A percentile compares a stretch with the other conserved stretches of the same genome.
Evolutionary conservation across 2,797 vertebrate genomes (phyloP).

Genomic region (Platalea minor): DNA sequence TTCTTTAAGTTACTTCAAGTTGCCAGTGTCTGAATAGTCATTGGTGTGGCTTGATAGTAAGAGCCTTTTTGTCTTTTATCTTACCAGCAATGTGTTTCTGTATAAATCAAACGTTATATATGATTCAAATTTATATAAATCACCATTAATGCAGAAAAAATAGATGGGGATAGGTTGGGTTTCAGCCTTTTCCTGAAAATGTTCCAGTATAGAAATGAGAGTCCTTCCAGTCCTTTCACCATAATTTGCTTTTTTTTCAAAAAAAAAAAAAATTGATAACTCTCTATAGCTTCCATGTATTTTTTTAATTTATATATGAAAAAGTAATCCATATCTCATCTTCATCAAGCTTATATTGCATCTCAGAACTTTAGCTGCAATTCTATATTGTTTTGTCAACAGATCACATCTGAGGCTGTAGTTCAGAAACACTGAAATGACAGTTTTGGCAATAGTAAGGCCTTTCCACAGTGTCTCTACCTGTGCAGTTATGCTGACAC

Average conservation of each 20-base stretch:
- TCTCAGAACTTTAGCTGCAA: neutral
- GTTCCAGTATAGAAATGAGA: neutral
- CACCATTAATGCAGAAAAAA: neutral
- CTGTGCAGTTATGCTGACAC: neutral
- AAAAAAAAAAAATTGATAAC: too few relatives aligned
- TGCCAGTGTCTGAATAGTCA: neutral
- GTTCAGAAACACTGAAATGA: neutral
- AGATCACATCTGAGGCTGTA: neutral
- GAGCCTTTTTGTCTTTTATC: neutral
- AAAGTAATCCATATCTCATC: neutral
- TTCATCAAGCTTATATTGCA: neutral
- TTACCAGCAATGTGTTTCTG: neutral
- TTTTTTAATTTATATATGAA: neutral
- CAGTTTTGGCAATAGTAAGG: neutral
- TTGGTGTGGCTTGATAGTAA: neutral
- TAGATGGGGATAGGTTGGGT: neutral
- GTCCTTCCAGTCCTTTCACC: neutral
- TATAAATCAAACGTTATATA: neutral
- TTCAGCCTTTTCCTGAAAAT: neutral
- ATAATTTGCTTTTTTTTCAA: neutral
- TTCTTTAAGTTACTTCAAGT: neutral
- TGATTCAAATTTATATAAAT: neutral
- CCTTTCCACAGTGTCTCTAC: neutral
- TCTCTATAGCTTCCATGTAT: neutral
- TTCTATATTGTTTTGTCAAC: neutral